Base-by-base conservation (phyloP, 2,888 invertebrate genomes). In the Chymomyza fuscimana region DNA sequence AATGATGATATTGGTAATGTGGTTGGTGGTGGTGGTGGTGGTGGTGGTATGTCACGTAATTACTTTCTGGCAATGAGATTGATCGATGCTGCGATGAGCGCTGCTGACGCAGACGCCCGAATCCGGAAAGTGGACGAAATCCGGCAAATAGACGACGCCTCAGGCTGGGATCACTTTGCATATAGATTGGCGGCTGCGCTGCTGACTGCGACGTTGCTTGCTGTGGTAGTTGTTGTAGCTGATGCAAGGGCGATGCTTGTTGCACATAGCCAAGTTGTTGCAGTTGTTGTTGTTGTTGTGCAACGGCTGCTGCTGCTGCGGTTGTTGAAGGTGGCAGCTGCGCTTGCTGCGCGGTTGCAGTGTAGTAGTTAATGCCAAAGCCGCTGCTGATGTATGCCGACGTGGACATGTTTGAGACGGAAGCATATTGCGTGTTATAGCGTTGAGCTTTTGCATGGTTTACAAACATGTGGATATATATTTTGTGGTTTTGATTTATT, bases 21-120 rank as follows among this genome's bases (percentile, higher is more conserved):
- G 70, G 64, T 65, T 68, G 32, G 69, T 76, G 56, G 50, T 72
- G 67, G 50, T 72, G 67, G 59, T 68, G 63, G 63, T 72, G 70
- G 69, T 25, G 58, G 78, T 77, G 68, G 76, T 74, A 77, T 79
- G 85, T 78, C 79, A 85, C 85, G 88, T 91, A 91, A 88, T 91
- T 96, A 96, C 96, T 96, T 96, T 96, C 96, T 92, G 96, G 96
- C 93, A 96, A 94, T 92, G 96, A 96, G 94, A 96, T 95, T 93
- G 96, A 96, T 92, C 96, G 95, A 93, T 95, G 95, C 92, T 95
- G 95, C 88, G 95, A 94, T 87, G 95, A 95, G 91, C 94, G 94
- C 90, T 94, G 94, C 89, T 94, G 94, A 87, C 95, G 94, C 89
- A 95, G 93, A 10, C 90, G 90, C 52, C 91, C 89, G 90, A 95